These are phyloP conservation scores for Scaptomyza graminum DNA, from an alignment of 1,140 invertebrate species.

Conservation along the genomic window DNA sequence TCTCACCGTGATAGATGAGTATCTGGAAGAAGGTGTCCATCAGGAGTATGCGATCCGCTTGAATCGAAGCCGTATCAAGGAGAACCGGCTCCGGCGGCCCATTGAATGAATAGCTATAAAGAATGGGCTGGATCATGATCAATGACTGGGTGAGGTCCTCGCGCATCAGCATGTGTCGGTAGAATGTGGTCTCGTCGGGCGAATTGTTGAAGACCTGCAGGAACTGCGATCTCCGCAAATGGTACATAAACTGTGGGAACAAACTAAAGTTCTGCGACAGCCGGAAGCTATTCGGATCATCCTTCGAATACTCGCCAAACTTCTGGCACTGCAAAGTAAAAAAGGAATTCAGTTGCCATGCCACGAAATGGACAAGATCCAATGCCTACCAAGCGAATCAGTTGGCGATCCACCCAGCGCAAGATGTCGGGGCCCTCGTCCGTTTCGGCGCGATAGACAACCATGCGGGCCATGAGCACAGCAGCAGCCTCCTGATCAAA, in stretches of 20 bases:
- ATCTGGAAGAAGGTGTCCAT: conserved; percentile 99
- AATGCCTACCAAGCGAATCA: conserved; percentile 94
- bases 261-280: conserved; percentile 98
- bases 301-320: conserved; percentile 99
- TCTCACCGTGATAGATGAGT: conserved; percentile 99
- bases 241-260: conserved; percentile 99
- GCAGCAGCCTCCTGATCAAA: conserved; percentile 99
- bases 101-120: conserved; percentile 99
- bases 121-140: conserved; percentile 99
- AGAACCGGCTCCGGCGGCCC: conserved; percentile 99
- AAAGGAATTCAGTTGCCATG: too few relatives aligned
- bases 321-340: conserved; percentile 96
- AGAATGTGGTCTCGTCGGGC: conserved; percentile 99
- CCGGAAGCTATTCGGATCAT: conserved; percentile 98
- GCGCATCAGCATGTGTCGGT: conserved; percentile 98
- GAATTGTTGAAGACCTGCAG: conserved; percentile 99
- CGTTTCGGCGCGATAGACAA: conserved; percentile 97
- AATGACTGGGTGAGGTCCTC: conserved; percentile 98
- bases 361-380: too few relatives aligned
- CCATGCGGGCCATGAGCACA: conserved; percentile 98
- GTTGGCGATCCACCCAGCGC: conserved; percentile 98
- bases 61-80: conserved; percentile 98
- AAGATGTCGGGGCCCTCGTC: conserved; percentile 98
- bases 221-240: conserved; percentile 98
- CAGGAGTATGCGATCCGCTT: conserved; percentile 97